Conservation (phyloP, 2,797 vertebrate genomes). For the Synaphobranchus kaupii region DNA sequence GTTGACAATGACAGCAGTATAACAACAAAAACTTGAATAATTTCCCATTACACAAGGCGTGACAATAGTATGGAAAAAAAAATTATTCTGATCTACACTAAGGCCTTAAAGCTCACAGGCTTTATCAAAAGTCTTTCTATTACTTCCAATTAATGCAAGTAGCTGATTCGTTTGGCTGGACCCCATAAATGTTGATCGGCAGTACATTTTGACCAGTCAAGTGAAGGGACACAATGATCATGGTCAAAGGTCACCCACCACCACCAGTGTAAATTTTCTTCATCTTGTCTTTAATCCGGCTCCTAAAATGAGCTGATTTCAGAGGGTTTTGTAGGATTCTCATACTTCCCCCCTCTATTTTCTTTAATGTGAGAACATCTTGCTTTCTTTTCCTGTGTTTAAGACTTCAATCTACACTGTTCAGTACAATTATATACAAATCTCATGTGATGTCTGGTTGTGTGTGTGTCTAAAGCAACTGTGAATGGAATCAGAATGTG, state of each 20-base stretch:
- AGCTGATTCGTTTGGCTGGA: not conserved
- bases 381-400: constrained; percentile 36
- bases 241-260: constrained; percentile 13
- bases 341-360: not conserved
- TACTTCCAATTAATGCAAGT: constrained; percentile 33
- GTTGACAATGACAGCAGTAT: constrained; percentile 36
- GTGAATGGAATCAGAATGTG: constrained; percentile 17
- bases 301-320: constrained; percentile 4
- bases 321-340: not conserved
- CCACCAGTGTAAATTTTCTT: not conserved
- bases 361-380: constrained; percentile 47
- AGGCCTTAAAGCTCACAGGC: constrained; percentile 55
- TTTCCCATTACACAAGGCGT: constrained; percentile 42
- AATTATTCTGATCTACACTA: constrained; percentile 47
- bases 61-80: constrained; percentile 49
- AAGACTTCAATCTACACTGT: constrained; percentile 46
- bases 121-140: constrained; percentile 35
- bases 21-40: constrained; percentile 50
- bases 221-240: not conserved
- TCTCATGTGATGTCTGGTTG: constrained; percentile 28
- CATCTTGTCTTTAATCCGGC: not conserved
- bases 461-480: constrained; percentile 39
- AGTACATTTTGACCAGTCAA: not conserved
- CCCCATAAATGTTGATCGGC: not conserved
- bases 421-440: constrained; percentile 71